Evolutionary conservation across 2,113 vertebrate species (phyloP).

Genomic region (Sylvietta virens): DNA sequence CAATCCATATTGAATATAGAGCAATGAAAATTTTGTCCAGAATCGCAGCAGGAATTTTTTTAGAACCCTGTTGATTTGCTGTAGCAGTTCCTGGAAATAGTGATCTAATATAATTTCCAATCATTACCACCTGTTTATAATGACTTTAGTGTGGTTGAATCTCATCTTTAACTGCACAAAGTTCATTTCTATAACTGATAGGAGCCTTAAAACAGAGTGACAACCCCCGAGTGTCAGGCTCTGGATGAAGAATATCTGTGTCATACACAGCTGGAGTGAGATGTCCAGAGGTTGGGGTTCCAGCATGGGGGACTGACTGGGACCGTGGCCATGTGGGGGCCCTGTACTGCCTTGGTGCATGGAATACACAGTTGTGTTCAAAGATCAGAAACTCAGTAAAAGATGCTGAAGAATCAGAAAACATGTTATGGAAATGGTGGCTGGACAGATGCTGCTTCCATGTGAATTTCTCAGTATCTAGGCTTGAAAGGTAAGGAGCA

Average conservation of each 20-base stretch:
- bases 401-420: background rate
- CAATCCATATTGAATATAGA: background rate
- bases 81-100: background rate
- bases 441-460: background rate
- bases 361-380: background rate
- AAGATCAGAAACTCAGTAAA: background rate
- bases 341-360: background rate
- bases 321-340: background rate
- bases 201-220: background rate
- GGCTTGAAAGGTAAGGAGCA: background rate
- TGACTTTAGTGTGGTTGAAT: background rate
- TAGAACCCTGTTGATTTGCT: background rate
- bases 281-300: background rate
- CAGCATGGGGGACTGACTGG: fast-evolving
- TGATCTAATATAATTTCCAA: background rate
- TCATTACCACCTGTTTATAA: background rate
- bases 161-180: background rate
- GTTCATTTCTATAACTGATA: background rate
- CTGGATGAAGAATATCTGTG: background rate
- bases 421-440: background rate
- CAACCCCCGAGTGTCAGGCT: background rate
- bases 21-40: background rate
- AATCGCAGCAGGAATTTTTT: background rate
- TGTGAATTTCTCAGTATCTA: background rate
- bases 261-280: background rate